Evolutionary conservation across 35 echinoderm and acorn worm genomes (phyloP), one percentile per base, ranked within the genome.

Genomic region (Heliocidaris erythrogramma): DNA sequence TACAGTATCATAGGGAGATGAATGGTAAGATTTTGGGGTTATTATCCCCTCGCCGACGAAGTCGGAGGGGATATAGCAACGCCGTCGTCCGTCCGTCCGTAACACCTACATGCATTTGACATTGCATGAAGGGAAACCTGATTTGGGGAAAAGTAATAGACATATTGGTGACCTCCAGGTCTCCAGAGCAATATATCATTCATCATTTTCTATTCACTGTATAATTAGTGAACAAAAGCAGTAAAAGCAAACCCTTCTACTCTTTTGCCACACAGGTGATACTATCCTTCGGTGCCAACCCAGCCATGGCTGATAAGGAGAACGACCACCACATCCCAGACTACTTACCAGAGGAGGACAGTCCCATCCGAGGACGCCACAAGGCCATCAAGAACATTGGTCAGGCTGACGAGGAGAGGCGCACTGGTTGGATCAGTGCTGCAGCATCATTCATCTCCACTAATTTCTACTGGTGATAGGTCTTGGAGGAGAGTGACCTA

Each of bases 381-480:
- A 99, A 99, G 59, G 97, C 98, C 8, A 48, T 99, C 42, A 96
- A 91, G 78, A 86, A 95, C 31, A 93, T 94, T 11, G 97, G 96
- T 14, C 18, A 96, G 49, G 27, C 21, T 4, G 95, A 84, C 0
- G 90, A 99, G 11, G 49, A 97, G 12, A 49, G 48, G 5, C n/a
- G 69, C 7, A 92, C 78, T 14, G 94, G 98, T 16, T 99, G 98
- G 98, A 71, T 99, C 16, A 95, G 97, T 24, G 94, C 97, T 16
- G 98, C 98, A 8, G 98, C 98, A 5, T 95, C 95, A 5, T 99
- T 97, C 86, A 97, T 99, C 88, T 97, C 97, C 3, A 97, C 95
- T 10, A 97, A 95, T 52, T 99, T 97, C 61, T 99, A 97, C 94
- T 99, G 98, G 98, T 99, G 98, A 99, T 97, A 4, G 48, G 14